A percentile compares a stretch with the other conserved stretches of the same genome.
phyloP scores from a whole-genome alignment of 2,113 vertebrate genomes.

The Gallinago jamesoni region DNA sequence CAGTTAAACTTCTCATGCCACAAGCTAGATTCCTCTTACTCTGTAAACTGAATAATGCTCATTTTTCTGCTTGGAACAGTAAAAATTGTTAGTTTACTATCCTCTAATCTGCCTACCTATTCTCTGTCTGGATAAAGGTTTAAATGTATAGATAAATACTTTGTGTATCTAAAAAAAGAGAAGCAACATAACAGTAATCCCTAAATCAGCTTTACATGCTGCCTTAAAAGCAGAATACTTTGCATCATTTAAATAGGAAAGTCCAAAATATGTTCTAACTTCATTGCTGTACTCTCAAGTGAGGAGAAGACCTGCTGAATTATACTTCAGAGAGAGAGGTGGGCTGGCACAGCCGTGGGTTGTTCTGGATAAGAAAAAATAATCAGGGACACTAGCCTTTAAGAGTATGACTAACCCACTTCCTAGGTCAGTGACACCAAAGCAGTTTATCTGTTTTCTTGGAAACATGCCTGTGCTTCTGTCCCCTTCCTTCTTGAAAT shows the following conservation, averaged over 20 bases:
- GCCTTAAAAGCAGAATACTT: not conserved
- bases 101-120: constrained; percentile 6
- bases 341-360: not conserved
- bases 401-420: constrained; percentile 7
- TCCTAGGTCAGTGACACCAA: constrained; percentile 27
- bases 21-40: not conserved
- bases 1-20: not conserved
- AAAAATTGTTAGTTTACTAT: not conserved
- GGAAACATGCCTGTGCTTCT: constrained; percentile 45
- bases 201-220: constrained; percentile 46
- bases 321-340: not conserved
- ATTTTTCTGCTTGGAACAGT: not conserved
- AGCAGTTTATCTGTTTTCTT: constrained; percentile 58
- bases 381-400: not conserved
- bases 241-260: not conserved
- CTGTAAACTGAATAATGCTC: not conserved
- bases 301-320: not conserved
- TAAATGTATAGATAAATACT: constrained; percentile 47
- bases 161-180: constrained; percentile 41
- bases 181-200: constrained; percentile 36
- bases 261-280: not conserved
- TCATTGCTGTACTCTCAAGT: not conserved
- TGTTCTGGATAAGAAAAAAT: not conserved
- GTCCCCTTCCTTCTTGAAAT: constrained; percentile 36
- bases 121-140: constrained; percentile 4